A percentile compares a stretch with the other conserved stretches of the same genome.
Evolutionary conservation across 2,888 invertebrate species (phyloP).

Genomic region (Hydraecia micacea): DNA sequence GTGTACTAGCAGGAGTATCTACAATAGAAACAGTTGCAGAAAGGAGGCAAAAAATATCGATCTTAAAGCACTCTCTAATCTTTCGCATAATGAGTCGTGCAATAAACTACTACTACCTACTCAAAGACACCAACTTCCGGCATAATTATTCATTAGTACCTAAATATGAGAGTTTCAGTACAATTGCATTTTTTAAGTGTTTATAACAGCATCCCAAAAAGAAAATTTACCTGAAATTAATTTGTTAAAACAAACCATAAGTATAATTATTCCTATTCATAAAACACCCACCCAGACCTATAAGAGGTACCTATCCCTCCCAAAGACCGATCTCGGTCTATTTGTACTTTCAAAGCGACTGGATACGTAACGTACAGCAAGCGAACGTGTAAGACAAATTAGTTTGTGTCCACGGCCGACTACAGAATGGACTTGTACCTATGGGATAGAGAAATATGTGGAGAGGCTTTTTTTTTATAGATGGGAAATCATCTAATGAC

Average conservation of each 20-base stretch:
- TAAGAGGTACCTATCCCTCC: conserved; percentile 12
- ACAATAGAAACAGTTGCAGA: too few species aligned
- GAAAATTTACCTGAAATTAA: neutral
- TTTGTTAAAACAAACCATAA: neutral
- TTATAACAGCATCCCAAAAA: neutral
- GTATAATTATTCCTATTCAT: neutral
- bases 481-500: too few species aligned
- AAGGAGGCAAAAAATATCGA: too few species aligned
- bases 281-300: neutral
- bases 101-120: too few species aligned
- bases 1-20: too few species aligned
- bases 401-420: conserved; percentile 68
- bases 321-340: conserved; percentile 23
- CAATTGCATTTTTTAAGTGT: too few species aligned
- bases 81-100: too few species aligned
- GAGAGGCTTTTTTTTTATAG: too few species aligned
- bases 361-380: conserved; percentile 42
- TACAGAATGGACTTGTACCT: conserved; percentile 44
- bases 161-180: too few species aligned
- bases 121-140: neutral
- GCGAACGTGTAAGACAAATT: conserved; percentile 78
- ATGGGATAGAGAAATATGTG: conserved; percentile 22
- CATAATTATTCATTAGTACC: neutral
- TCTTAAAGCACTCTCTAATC: too few species aligned
- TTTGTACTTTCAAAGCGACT: conserved; percentile 47